These are phyloP conservation scores for Halictus rubicundus DNA, from an alignment of 1,140 invertebrate genomes.

Conservation along the genomic window DNA sequence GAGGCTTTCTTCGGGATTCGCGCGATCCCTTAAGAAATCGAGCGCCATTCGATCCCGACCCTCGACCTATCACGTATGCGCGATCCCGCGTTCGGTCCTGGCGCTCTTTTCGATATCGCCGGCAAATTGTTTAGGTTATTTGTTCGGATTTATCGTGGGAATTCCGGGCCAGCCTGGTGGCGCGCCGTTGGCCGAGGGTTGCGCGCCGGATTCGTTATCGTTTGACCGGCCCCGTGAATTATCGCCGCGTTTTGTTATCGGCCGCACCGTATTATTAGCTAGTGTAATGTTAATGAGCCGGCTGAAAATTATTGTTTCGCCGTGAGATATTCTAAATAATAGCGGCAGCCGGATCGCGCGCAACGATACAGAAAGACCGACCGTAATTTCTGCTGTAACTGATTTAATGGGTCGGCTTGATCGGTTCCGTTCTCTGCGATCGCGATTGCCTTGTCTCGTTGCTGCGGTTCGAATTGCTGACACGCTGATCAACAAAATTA, in stretches of 20 bases:
- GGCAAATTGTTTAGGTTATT: slow-evolving; percentile 76
- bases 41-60: slow-evolving; percentile 43
- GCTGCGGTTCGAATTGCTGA: too few relatives aligned
- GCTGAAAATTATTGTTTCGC: slow-evolving; percentile 2
- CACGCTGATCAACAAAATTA: too few relatives aligned
- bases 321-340: not conserved
- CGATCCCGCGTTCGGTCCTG: slow-evolving; percentile 52
- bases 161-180: slow-evolving; percentile 10
- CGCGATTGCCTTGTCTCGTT: too few relatives aligned
- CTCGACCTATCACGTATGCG: slow-evolving; percentile 70
- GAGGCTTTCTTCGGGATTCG: slow-evolving; percentile 40
- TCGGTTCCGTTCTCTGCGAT: not conserved
- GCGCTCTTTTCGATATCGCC: slow-evolving; percentile 65
- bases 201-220: slow-evolving; percentile 18
- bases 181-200: not conserved
- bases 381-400: not conserved
- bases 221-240: slow-evolving; percentile 9
- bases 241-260: slow-evolving; percentile 4
- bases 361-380: slow-evolving; percentile 3
- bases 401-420: slow-evolving; percentile 4
- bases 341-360: not conserved
- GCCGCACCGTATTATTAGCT: slow-evolving; percentile 9
- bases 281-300: slow-evolving; percentile 28
- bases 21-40: slow-evolving; percentile 13
- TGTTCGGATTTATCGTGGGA: slow-evolving; percentile 68